Evolutionary conservation across 2,113 vertebrate genomes (phyloP).

Genomic region (Hiodon tergisus): DNA sequence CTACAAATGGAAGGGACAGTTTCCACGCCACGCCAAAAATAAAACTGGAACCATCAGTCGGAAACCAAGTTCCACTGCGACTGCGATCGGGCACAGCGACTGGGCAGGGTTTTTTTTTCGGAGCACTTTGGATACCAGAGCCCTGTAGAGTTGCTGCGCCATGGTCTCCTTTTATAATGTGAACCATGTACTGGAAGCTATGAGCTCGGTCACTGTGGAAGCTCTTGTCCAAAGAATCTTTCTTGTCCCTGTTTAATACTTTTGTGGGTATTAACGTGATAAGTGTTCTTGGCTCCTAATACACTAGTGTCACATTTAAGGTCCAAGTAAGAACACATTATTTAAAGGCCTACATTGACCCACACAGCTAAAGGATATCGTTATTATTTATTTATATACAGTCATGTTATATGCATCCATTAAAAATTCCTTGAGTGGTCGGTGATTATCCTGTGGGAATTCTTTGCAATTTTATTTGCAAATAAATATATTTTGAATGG

Average conservation of each 20-base stretch:
- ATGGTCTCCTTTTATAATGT: background rate
- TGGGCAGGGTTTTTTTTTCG: slow-evolving; percentile 34
- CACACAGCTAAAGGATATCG: too few species aligned
- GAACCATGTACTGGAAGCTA: background rate
- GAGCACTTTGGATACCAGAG: slow-evolving; percentile 49
- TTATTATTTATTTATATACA: too few species aligned
- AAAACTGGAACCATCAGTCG: slow-evolving; percentile 56
- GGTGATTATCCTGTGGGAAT: too few species aligned
- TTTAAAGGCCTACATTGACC: too few species aligned
- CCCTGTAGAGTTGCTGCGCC: slow-evolving; percentile 7
- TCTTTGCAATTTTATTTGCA: too few species aligned
- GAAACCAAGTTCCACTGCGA: slow-evolving; percentile 45
- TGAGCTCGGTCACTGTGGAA: background rate
- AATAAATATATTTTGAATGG: too few species aligned
- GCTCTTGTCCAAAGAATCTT: background rate
- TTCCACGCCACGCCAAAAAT: slow-evolving; percentile 78
- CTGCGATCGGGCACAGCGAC: slow-evolving; percentile 35
- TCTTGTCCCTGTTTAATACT: background rate
- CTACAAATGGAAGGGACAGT: slow-evolving; percentile 64
- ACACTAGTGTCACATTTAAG: too few species aligned
- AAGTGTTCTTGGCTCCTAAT: too few species aligned
- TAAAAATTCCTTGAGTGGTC: too few species aligned
- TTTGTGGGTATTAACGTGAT: too few species aligned
- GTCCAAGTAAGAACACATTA: too few species aligned
- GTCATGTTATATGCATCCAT: too few species aligned